These are phyloP conservation scores for Drosophila infuscata DNA, from an alignment of 2,888 invertebrate genomes.

Conservation along the genomic window DNA sequence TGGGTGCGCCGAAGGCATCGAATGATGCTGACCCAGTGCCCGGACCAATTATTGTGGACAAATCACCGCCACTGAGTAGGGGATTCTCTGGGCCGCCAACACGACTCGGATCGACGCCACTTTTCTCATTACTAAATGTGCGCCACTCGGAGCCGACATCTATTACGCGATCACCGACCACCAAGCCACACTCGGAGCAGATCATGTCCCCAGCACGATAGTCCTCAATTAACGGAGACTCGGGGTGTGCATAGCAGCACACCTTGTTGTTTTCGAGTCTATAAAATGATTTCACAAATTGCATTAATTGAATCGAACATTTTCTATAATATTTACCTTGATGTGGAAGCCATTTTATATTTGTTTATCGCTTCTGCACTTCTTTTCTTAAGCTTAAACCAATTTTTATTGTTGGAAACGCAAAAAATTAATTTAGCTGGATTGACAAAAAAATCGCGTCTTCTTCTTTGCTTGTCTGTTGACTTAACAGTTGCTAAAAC, in stretches of 20 bases:
- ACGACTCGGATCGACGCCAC: constrained; percentile 98
- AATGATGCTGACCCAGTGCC: constrained; percentile 93
- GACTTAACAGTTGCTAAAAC: constrained; percentile 5
- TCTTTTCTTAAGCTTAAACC: neutral
- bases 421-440: constrained; percentile 35
- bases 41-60: constrained; percentile 97
- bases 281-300: neutral
- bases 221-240: constrained; percentile 98
- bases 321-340: constrained; percentile 55
- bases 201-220: constrained; percentile 98
- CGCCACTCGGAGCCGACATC: constrained; percentile 99
- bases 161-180: constrained; percentile 99
- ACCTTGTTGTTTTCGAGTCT: constrained; percentile 89
- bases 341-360: constrained; percentile 68
- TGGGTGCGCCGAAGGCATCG: constrained; percentile 93
- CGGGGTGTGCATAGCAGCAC: constrained; percentile 97
- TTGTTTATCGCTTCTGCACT: neutral
- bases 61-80: constrained; percentile 96
- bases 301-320: neutral
- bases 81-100: constrained; percentile 99
- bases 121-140: constrained; percentile 99
- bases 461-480: constrained; percentile 29
- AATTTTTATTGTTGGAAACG: constrained; percentile 26
- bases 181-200: constrained; percentile 99
- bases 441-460: constrained; percentile 12